Percentiles rank a stretch among this genome's conserved stretches.
Evolutionary conservation across 2,888 invertebrate genomes (phyloP).

Genomic region (Toxonevra muliebris): DNA sequence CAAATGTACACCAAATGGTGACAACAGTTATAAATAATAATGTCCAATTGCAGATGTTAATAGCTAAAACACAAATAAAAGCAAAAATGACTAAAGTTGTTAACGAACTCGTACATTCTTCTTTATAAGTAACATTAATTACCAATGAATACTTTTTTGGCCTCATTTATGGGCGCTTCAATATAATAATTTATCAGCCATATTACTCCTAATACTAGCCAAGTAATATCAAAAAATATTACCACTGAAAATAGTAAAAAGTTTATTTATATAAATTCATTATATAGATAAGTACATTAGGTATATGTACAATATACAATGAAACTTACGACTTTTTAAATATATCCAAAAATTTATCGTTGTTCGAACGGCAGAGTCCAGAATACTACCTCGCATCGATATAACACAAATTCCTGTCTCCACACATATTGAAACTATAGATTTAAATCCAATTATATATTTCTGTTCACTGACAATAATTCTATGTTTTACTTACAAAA

Average conservation of each 20-base stretch:
- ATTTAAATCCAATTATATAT: background rate
- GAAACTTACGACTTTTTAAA: conserved; percentile 74
- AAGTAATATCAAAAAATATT: conserved; percentile 77
- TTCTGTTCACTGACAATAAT: background rate
- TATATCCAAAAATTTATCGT: conserved; percentile 84
- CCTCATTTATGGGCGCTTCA: conserved; percentile 73
- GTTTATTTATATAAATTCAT: background rate
- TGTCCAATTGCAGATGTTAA: conserved; percentile 82
- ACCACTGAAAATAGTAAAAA: conserved; percentile 69
- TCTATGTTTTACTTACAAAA: conserved; percentile 57
- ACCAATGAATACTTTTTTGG: conserved; percentile 81
- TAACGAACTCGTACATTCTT: background rate
- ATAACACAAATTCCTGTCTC: conserved; percentile 78
- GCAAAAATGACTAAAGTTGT: background rate
- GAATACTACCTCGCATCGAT: conserved; percentile 81
- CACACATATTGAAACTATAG: conserved; percentile 69
- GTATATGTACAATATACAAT: background rate
- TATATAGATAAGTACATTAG: background rate
- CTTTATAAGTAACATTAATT: conserved; percentile 44
- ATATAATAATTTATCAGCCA: conserved; percentile 77
- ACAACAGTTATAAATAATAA: conserved; percentile 76
- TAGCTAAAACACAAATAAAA: conserved; percentile 66
- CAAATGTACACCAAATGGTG: conserved; percentile 87
- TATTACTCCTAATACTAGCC: conserved; percentile 77
- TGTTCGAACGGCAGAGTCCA: conserved; percentile 77